Evolutionary conservation across 2,888 invertebrate genomes (phyloP), one percentile per base, ranked within the genome.

Genomic region (Coleophora deauratella): DNA sequence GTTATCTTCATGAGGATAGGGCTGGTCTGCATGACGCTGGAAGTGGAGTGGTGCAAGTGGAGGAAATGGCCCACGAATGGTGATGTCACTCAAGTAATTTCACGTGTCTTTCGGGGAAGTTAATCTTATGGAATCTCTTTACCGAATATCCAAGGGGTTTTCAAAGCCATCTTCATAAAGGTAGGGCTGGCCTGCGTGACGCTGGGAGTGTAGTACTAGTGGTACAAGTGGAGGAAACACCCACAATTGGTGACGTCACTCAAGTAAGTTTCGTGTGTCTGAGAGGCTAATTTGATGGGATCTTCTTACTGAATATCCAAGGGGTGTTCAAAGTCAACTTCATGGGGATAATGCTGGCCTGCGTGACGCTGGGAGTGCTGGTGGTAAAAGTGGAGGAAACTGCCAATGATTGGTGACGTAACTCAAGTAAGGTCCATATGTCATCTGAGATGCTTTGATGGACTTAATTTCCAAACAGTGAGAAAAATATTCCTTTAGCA

Each of bases 81-180:
- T 3, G 88, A 89, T 54, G 88, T 91, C 6, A 87, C 88, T 37
- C 91, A 90, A 72, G 89, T 82, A 15, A 21, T 14, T 30, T 3
- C 21, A 21, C 6, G 3, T 4, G 21, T 21, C 21, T n/a, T 4
- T 21, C 6, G 3, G 21, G n/a, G n/a, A n/a, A n/a, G n/a, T n/a
- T n/a, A n/a, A n/a, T n/a, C n/a, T n/a, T 98, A 98, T 66, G 99
- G 99, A 37, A 99, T 99, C 64, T 97, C 97, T 45, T 98, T 99
- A 46, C 93, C 96, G 65, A 99, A 99, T 71, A 99, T 99, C 53
- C 98, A 97, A 36, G 98, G 98, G 0, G 98, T 99, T 0, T 99
- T 99, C 70, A 96, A 99, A 40, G 97, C 99, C 0, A 98, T 99
- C 49, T 95, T 98, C 63, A 96, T 97, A 55, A 98, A 98, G 0